phyloP scores from a whole-genome alignment of 2,113 vertebrate species.

The Hydropotes inermis region DNA sequence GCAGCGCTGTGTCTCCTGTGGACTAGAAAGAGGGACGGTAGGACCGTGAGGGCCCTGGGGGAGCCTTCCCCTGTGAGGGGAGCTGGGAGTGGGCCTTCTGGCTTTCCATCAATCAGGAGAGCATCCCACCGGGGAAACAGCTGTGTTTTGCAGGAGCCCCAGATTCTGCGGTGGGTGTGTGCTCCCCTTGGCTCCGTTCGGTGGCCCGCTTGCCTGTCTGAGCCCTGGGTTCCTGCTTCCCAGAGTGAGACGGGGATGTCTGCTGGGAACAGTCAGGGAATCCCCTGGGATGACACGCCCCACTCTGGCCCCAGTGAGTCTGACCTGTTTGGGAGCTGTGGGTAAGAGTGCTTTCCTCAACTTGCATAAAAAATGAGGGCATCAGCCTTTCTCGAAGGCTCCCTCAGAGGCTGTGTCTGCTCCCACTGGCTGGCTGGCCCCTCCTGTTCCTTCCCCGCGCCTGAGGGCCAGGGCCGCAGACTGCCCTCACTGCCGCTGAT shows the following conservation, averaged over 20 bases:
- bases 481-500: neutral
- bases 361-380: neutral
- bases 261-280: neutral
- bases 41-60: neutral
- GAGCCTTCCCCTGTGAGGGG: neutral
- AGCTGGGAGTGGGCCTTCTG: neutral
- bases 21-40: neutral
- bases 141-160: neutral
- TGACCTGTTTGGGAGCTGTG: neutral
- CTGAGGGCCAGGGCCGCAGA: neutral
- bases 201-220: neutral
- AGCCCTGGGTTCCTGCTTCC: neutral
- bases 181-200: neutral
- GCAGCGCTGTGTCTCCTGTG: conserved; percentile 45
- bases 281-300: neutral
- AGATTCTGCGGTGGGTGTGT: neutral
- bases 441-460: neutral
- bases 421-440: neutral
- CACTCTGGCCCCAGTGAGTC: neutral
- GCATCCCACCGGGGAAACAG: neutral
- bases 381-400: neutral
- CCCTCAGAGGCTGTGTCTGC: neutral
- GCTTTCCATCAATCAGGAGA: neutral
- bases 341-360: neutral
- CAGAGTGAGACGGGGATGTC: neutral